Evolutionary conservation across 2,113 vertebrate genomes (phyloP).

Genomic region (Trematocara macrostoma): DNA sequence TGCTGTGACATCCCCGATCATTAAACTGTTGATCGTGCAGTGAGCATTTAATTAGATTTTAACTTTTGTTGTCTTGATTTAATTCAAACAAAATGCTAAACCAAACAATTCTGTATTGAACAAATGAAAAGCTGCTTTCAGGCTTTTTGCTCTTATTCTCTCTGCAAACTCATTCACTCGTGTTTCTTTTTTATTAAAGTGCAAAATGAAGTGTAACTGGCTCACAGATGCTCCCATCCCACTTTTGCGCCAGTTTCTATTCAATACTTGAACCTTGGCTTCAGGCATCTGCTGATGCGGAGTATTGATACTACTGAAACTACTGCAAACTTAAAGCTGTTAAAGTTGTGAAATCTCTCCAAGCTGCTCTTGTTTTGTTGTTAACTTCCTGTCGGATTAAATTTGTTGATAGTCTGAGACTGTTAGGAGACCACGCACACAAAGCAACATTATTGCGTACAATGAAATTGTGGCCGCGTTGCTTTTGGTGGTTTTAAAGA

Average conservation of each 20-base stretch:
- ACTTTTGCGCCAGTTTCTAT: background rate
- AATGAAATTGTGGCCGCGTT: background rate
- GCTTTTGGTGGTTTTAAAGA: background rate
- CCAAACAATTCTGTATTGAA: background rate
- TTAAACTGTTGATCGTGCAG: background rate
- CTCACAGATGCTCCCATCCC: background rate
- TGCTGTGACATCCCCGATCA: background rate
- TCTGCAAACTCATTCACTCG: background rate
- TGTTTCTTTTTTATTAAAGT: background rate
- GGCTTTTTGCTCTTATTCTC: background rate
- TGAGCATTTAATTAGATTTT: background rate
- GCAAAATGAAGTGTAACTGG: background rate
- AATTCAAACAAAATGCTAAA: background rate
- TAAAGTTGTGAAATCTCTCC: background rate
- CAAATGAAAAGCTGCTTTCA: background rate
- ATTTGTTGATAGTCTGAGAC: background rate
- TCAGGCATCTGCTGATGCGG: background rate
- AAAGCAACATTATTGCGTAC: background rate
- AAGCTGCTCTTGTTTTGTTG: background rate
- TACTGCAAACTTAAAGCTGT: background rate
- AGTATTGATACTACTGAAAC: background rate
- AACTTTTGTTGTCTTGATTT: background rate
- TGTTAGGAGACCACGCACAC: background rate
- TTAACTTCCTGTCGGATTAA: background rate
- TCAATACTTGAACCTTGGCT: background rate